phyloP scores from a whole-genome alignment of 2,113 vertebrate genomes.

The Rhynchopsitta pachyrhyncha region DNA sequence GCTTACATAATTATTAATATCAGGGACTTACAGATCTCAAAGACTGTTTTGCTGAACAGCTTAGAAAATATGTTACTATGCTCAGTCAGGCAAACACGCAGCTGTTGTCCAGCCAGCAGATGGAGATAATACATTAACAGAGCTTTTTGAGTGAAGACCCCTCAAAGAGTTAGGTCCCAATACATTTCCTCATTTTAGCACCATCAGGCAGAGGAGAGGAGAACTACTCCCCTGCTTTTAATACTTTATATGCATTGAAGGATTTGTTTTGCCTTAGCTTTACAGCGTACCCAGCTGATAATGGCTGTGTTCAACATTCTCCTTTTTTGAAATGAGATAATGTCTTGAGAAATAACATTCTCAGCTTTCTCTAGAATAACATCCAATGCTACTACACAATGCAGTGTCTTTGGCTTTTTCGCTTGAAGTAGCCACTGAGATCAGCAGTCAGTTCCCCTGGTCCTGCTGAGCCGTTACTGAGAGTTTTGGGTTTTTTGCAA shows the following conservation, averaged over 20 bases:
- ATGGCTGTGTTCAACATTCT: neutral
- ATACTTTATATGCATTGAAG: neutral
- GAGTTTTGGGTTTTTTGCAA: neutral
- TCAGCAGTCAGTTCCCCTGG: neutral
- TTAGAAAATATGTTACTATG: neutral
- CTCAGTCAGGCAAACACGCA: neutral
- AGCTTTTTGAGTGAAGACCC: neutral
- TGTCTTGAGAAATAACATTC: neutral
- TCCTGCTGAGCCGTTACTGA: neutral
- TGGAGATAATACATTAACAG: constrained; percentile 20
- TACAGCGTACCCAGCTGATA: neutral
- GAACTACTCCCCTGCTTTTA: neutral
- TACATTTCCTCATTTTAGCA: neutral
- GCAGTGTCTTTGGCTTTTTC: neutral
- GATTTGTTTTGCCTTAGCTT: neutral
- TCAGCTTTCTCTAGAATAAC: neutral
- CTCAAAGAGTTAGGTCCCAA: neutral
- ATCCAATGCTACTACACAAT: neutral
- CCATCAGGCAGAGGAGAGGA: neutral
- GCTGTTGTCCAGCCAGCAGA: constrained; percentile 28
- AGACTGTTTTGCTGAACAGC: neutral
- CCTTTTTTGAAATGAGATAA: neutral
- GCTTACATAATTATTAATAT: neutral
- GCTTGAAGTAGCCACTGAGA: neutral
- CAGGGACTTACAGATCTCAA: neutral